These are phyloP conservation scores for Drosophila mayaguana DNA, from an alignment of 2,888 invertebrate genomes.

Conservation along the genomic window DNA sequence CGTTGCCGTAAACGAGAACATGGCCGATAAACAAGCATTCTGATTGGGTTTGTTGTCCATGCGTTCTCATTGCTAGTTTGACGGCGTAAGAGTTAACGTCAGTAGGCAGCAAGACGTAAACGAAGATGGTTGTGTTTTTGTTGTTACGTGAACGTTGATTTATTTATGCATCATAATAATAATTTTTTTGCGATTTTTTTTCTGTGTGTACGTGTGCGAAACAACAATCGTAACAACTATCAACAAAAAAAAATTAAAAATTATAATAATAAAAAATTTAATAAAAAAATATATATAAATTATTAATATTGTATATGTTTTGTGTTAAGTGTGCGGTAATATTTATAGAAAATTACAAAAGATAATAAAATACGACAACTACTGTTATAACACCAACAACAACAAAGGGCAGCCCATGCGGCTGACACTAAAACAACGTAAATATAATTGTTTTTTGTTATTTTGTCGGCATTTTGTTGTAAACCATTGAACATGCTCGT, in stretches of 20 bases:
- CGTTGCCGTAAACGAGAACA: slow-evolving; percentile 57
- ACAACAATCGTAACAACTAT: slow-evolving; percentile 46
- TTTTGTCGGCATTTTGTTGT: slow-evolving; percentile 54
- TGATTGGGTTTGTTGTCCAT: slow-evolving; percentile 61
- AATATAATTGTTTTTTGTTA: slow-evolving; percentile 48
- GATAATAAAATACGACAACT: slow-evolving; percentile 45
- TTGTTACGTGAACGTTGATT: slow-evolving; percentile 77
- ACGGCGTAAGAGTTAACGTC: slow-evolving; percentile 65
- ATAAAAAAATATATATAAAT: slow-evolving; percentile 5
- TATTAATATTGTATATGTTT: slow-evolving; percentile 9
- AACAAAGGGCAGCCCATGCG: slow-evolving; percentile 24
- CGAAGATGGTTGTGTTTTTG: slow-evolving; percentile 82
- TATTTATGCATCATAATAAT: slow-evolving; percentile 53
- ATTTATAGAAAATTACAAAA: slow-evolving; percentile 42
- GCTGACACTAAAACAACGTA: slow-evolving; percentile 57
- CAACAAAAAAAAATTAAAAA: slow-evolving; percentile 3
- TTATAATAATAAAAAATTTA: background rate
- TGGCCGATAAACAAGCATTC: slow-evolving; percentile 59
- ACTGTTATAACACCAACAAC: slow-evolving; percentile 19
- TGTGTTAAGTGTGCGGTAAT: slow-evolving; percentile 39
- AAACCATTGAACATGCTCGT: slow-evolving; percentile 25
- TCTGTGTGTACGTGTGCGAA: slow-evolving; percentile 47
- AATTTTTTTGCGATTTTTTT: slow-evolving; percentile 58
- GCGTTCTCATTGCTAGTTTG: slow-evolving; percentile 64
- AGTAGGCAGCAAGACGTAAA: slow-evolving; percentile 80